These are phyloP conservation scores for Agrypnia vestita DNA, from an alignment of 1,140 invertebrate genomes.

Conservation along the genomic window DNA sequence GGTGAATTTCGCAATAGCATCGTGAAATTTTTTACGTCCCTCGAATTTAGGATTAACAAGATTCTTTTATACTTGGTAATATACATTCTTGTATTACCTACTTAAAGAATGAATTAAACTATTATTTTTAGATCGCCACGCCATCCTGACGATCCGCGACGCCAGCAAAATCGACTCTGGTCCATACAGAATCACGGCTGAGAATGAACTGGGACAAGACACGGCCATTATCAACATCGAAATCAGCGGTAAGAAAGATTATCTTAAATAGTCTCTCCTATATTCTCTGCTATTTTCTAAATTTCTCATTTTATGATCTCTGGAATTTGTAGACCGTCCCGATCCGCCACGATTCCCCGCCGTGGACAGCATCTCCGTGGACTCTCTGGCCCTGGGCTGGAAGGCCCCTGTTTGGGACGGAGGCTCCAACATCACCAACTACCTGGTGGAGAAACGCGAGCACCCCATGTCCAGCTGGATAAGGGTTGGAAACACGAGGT, in stretches of 20 bases:
- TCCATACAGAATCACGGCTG: constrained; percentile 93
- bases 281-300: background rate
- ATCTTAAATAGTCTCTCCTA: too few relatives aligned
- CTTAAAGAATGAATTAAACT: too few relatives aligned
- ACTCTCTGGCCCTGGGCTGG: constrained; percentile 92
- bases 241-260: constrained; percentile 84
- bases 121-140: constrained; percentile 87
- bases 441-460: constrained; percentile 95
- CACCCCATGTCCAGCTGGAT: constrained; percentile 96
- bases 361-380: constrained; percentile 89
- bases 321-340: constrained; percentile 82
- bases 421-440: constrained; percentile 95
- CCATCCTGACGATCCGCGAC: constrained; percentile 94
- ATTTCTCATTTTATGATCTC: constrained; percentile 18
- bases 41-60: constrained; percentile 93
- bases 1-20: background rate
- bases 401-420: constrained; percentile 94
- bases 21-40: background rate
- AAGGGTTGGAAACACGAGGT: constrained; percentile 91
- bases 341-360: constrained; percentile 95
- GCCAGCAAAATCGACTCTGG: constrained; percentile 95
- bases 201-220: constrained; percentile 97
- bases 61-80: too few relatives aligned
- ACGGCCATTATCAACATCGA: constrained; percentile 96
- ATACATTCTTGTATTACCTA: too few relatives aligned